Evolutionary conservation across 2,113 vertebrate species (phyloP), one percentile per base, ranked within the genome.

Genomic region (Coregonus clupeaformis): DNA sequence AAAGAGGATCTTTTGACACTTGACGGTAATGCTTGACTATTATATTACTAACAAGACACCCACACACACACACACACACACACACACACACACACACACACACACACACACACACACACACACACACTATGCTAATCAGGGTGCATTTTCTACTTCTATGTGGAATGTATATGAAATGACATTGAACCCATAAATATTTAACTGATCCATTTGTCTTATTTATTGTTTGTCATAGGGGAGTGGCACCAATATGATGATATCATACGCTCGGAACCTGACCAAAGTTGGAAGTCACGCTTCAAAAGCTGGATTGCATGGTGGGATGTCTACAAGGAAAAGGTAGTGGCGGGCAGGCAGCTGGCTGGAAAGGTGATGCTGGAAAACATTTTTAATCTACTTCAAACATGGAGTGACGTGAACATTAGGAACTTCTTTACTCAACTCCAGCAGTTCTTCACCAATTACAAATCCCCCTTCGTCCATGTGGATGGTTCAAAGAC

Each of bases 191-290:
- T 16, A 20, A 16, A 16, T 20, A 16, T 18, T 4, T 16, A 5
- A 55, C 49, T 16, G 36, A 36, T 36, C 29, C 0, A 12, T 49
- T 3, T 49, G n/a, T n/a, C n/a, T n/a, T n/a, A n/a, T n/a, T n/a
- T n/a, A n/a, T 49, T 14, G 67, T 75, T 30, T 22, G 6, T 36
- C 36, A 36, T 71, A 86, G 82, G 69, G 1, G 84, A 84, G 13
- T 96, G 95, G 95, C 95, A 96, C 72, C 95, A 96, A 72, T 96
- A 95, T 0, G 95, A 96, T 22, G 95, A 95, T 42, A 89, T 94
- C 0, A 88, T 95, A 27, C 93, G 91, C 32, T 68, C 0, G 13
- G 75, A 4, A 12, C 5, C 36, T 36, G 36, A 36, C 36, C 6
- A 36, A 9, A 36, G 36, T 36, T 36, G 84, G 52, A 82, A 0